Base-by-base conservation (phyloP, 2,888 invertebrate species). In the Abrostola tripartita region DNA sequence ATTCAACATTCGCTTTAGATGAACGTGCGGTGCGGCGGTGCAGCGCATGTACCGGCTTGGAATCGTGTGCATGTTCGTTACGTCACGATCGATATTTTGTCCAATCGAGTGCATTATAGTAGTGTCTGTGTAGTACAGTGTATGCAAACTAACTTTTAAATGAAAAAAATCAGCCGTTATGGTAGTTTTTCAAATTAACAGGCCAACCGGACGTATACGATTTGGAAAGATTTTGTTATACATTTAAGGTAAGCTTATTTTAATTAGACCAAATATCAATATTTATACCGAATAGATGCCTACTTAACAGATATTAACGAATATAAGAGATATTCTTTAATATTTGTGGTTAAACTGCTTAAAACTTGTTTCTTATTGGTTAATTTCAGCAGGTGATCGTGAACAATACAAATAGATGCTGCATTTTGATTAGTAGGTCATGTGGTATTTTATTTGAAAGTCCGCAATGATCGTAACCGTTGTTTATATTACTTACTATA, bases 81-180 rank as follows among this genome's bases (percentile, higher is more conserved):
- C 85, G 83, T 84, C 82, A 81, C 88, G 88, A 92, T 92, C 92
- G 88, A 92, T 91, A 90, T 83, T 74, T 81, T 76, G 81, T 87
- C 85, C 82, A 89, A 85, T 87, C 84, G 78, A 88, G 89, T 92
- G 91, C 88, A 90, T 87, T 85, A 84, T 74, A 81, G 78, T 74
- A 84, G 86, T 88, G 88, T 61, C 74, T 73, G 78, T 84, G 82
- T 73, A 81, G 78, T 24, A 73, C 79, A 80, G 76, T 85, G 83
- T 74, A 72, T 81, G 72, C 78, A 71, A 81, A 81, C 74, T 68
- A 77, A 76, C 75, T 80, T 72, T 76, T 67, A 81, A 59, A 49
- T 63, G 73, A 73, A 24, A 14, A 47, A 47, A 72, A 65, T 58
- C 71, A 80, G 83, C 75, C 68, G 81, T 71, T 72, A 87, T 88